Conservation (phyloP, 2,797 vertebrate species). For the Potorous gilbertii region DNA sequence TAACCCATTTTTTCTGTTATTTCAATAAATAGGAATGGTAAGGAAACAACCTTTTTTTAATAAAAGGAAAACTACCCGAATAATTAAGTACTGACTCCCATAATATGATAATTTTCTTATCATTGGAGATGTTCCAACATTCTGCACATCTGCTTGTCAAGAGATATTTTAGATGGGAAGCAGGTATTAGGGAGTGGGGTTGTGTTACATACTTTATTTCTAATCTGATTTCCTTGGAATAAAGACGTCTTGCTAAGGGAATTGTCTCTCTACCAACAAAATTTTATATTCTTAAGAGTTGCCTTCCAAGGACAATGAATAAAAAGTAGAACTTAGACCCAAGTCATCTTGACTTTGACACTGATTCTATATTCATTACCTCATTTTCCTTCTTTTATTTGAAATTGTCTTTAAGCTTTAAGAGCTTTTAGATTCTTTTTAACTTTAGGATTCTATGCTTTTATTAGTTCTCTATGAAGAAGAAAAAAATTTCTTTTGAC, state of each 20-base stretch:
- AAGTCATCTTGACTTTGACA: neutral
- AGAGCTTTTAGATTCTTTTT: too few relatives aligned
- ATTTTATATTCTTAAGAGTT: neutral
- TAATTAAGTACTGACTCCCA: neutral
- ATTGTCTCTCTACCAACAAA: neutral
- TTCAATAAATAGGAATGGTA: neutral
- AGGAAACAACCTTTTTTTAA: neutral
- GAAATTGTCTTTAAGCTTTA: too few relatives aligned
- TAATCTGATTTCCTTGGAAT: neutral
- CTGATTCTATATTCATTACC: neutral
- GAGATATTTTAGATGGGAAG: neutral
- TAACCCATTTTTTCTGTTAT: neutral
- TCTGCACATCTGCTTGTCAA: neutral
- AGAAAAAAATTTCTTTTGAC: neutral
- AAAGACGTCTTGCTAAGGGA: neutral
- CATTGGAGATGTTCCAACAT: neutral
- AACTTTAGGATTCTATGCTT: neutral
- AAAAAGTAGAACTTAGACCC: neutral
- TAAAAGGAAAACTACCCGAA: neutral
- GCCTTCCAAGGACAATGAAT: neutral
- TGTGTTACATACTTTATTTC: neutral
- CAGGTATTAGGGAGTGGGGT: neutral
- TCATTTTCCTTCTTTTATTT: neutral
- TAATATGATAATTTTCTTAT: neutral
- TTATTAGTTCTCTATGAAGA: neutral